Conservation (phyloP, 1,140 invertebrate species). For the Procambarus clarkii region DNA sequence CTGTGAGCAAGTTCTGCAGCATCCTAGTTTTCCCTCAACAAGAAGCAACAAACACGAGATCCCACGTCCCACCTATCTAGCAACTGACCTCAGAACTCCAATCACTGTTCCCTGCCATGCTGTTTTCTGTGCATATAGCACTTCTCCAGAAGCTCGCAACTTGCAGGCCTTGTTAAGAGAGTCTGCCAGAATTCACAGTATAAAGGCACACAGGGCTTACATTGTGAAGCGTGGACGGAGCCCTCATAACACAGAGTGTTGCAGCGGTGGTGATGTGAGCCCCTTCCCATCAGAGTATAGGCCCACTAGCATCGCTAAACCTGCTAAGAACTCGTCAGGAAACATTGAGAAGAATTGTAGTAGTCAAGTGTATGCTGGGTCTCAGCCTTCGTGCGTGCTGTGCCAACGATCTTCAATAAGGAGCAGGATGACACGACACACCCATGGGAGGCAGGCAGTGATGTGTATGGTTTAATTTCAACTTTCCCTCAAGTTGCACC, state of each 20-base stretch:
- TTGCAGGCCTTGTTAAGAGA: conserved; percentile 47
- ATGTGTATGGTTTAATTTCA: conserved; percentile 45
- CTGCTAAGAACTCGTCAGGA: conserved; percentile 2
- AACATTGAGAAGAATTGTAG: neutral
- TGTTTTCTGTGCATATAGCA: conserved; percentile 62
- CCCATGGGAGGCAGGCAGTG: conserved; percentile 33
- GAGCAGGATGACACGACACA: conserved; percentile 28
- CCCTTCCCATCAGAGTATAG: conserved; percentile 21
- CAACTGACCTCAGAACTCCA: neutral
- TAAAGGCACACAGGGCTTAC: conserved; percentile 4
- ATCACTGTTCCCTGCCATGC: conserved; percentile 47
- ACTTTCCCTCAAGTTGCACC: conserved; percentile 50
- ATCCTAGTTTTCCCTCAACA: neutral
- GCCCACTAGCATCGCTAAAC: neutral
- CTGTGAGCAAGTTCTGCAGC: neutral
- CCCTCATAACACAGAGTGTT: neutral
- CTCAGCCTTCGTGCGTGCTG: conserved; percentile 12
- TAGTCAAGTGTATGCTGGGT: neutral
- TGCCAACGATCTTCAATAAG: conserved; percentile 19
- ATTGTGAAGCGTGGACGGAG: neutral
- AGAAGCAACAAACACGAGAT: neutral
- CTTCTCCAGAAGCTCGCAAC: conserved; percentile 38
- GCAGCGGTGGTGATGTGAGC: conserved; percentile 10
- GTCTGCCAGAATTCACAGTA: conserved; percentile 25
- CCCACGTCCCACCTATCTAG: neutral